Base-by-base conservation (phyloP, 2,797 vertebrate genomes). In the Hoplostethus mediterraneus region DNA sequence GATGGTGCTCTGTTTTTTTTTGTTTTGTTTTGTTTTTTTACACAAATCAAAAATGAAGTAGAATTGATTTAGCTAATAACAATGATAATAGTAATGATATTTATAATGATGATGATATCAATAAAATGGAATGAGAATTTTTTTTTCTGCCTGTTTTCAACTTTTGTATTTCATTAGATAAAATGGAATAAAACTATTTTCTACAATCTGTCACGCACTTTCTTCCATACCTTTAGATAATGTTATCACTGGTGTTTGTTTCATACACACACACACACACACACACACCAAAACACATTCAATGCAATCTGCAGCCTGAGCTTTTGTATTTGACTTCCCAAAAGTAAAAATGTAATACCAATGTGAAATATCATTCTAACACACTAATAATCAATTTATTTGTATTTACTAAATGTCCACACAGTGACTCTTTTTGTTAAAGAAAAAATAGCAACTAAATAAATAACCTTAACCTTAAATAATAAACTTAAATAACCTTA, bases 61-160 rank as follows among this genome's bases (percentile, higher is more conserved):
- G 87, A 87, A 82, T 86, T 77, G 57, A 83, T 82, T 86, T 75
- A 75, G 70, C 68, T 75, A 76, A 86, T 88, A 89, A 92, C 90
- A 93, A 94, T 94, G 90, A 94, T 94, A 93, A 94, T 93, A 81
- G 90, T 94, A 92, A 94, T 94, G 60, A 94, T 94, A 92, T 93
- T 95, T 92, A 94, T 94, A 94, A 93, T 94, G 80, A 94, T 93
- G 86, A 94, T 92, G 83, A 86, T 90, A 89, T 89, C 75, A 92
- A 93, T 92, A 92, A 93, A 94, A 90, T 75, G 78, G 79, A 94
- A 93, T 88, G 69, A 89, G 75, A 87, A 21, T 21, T 82, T 91
- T 85, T 88, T 83, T 85, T 83, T 55, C 73, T 86, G 79, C 78
- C 70, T 83, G 68, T 88, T 92, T 84, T 82, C 73, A 83, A 83